Percentiles rank a stretch among this genome's conserved stretches.
Conservation (phyloP, 2,888 invertebrate genomes). For the Apantesis nais region DNA sequence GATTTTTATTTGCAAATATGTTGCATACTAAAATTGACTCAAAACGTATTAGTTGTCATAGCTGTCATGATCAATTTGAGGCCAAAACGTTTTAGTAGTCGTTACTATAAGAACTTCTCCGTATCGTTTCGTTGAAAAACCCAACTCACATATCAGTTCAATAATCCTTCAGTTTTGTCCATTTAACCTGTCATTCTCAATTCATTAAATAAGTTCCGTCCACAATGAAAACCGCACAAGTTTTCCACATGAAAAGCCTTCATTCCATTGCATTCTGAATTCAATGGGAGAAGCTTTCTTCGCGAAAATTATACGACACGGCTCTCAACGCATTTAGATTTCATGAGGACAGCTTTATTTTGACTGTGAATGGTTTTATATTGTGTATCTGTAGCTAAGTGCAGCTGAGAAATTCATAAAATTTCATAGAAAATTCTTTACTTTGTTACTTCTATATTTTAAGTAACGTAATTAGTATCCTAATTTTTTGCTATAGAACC, state of each 20-base stretch:
- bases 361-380: constrained; percentile 43
- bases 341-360: constrained; percentile 43
- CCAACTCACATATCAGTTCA: too few species aligned
- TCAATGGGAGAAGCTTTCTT: constrained; percentile 44
- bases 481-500: too few species aligned
- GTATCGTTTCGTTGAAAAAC: too few species aligned
- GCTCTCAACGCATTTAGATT: constrained; percentile 41
- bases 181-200: background rate
- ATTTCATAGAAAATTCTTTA: constrained; percentile 11
- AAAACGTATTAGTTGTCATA: too few species aligned
- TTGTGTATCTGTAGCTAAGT: constrained; percentile 10
- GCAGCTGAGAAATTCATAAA: constrained; percentile 15
- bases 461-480: too few species aligned
- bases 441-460: background rate
- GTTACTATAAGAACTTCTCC: too few species aligned
- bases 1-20: too few species aligned
- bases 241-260: constrained; percentile 37
- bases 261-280: constrained; percentile 32
- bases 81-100: too few species aligned
- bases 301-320: constrained; percentile 40
- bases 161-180: too few species aligned
- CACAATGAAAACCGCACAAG: constrained; percentile 17
- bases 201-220: constrained; percentile 28
- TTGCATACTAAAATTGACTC: too few species aligned
- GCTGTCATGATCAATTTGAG: too few species aligned